Evolutionary conservation across 2,888 invertebrate species (phyloP), one percentile per base, ranked within the genome.

Genomic region (Andrena camellia): DNA sequence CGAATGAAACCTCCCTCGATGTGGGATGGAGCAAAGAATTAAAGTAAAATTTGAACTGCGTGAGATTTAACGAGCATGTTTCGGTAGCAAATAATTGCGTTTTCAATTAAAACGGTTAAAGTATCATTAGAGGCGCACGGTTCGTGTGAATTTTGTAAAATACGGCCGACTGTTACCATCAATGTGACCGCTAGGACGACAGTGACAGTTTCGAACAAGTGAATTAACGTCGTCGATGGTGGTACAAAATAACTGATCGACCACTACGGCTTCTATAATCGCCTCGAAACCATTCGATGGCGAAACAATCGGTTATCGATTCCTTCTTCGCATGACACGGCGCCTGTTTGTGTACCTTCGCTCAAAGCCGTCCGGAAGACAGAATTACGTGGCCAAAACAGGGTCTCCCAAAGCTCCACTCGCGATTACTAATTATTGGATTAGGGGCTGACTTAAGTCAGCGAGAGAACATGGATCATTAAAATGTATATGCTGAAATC

Each of bases 301-400:
- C 60, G 48, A 71, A 50, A 78, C 72, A 84, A 83, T 87, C 33
- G 60, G 7, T 48, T 80, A 87, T 86, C 77, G 88, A 86, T 85
- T 70, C 26, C 23, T 10, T 59, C 17, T 17, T 17, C 48, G 42
- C 31, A 62, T 68, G 74, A 69, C 68, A 59, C 69, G 57, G 35
- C 23, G 69, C 69, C 62, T n/a, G 33, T 2, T 52, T 50, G 68
- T 62, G 62, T 70, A n/a, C 23, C 57, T 57, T 64, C 23, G 29
- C 20, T 54, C 42, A 13, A 42, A 63, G n/a, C 8, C 6, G 8
- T 1, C 29, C 17, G 26, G 7, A 60, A 33, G 50, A 59, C 67
- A 23, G 64, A 50, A 72, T 66, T 72, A 35, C 48, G n/a, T 7
- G 6, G 17, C 13, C n/a, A 52, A 29, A 54, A 59, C n/a, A 64